Conservation (phyloP, 2,797 vertebrate species). For the Hemibagrus guttatus region DNA sequence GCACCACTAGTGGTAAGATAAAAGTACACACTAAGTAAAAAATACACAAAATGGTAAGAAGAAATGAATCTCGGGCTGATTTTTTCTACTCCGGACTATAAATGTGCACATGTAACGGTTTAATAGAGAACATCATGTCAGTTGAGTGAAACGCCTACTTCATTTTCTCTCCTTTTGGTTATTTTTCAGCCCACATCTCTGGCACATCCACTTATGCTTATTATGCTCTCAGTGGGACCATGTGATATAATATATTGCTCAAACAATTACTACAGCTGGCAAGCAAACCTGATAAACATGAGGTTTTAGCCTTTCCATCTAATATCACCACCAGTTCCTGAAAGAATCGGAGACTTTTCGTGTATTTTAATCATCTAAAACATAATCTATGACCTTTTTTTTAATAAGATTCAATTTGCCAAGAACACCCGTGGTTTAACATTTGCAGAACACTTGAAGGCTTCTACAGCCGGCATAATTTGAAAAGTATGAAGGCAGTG, state of each 20-base stretch:
- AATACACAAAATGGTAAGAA: not conserved
- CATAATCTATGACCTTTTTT: not conserved
- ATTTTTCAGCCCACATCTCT: not conserved
- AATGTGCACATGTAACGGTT: not conserved
- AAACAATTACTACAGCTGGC: not conserved
- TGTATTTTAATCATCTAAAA: not conserved
- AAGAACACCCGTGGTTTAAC: not conserved
- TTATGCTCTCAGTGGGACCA: not conserved
- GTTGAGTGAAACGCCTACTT: not conserved
- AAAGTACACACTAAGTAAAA: not conserved
- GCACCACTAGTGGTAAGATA: not conserved
- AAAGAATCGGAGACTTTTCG: not conserved
- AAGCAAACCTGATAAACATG: not conserved
- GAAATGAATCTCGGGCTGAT: not conserved
- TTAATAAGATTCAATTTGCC: not conserved
- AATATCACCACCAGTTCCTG: not conserved
- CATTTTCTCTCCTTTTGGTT: not conserved
- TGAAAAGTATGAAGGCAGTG: not conserved
- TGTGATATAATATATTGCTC: not conserved
- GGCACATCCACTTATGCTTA: not conserved
- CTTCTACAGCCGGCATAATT: not conserved
- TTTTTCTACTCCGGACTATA: conserved; percentile 8
- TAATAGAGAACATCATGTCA: not conserved
- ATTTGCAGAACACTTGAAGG: not conserved
- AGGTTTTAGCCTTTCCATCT: not conserved